Percentiles rank a stretch among this genome's conserved stretches.
Conservation (phyloP, 1,140 invertebrate species). For the Trissolcus basalis region DNA sequence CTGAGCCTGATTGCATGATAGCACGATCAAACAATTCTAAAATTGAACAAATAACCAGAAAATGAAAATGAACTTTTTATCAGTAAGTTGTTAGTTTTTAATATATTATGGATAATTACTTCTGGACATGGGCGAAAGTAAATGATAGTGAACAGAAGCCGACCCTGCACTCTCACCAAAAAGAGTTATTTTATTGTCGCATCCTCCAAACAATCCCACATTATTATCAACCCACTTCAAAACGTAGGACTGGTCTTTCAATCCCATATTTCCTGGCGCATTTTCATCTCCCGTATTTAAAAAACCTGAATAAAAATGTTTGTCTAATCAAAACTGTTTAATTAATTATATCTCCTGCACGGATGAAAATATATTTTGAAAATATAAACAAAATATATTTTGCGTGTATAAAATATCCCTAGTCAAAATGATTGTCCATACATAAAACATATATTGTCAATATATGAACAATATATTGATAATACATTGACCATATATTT, state of each 20-base stretch:
- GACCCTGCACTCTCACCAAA: conserved; percentile 52
- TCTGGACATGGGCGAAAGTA: conserved; percentile 68
- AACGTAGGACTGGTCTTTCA: conserved; percentile 51
- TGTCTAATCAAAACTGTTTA: too few relatives aligned
- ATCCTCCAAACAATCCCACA: conserved; percentile 47
- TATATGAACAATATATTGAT: too few relatives aligned
- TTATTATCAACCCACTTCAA: conserved; percentile 44
- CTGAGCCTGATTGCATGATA: conserved; percentile 86
- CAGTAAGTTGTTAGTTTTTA: too few relatives aligned
- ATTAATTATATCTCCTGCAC: too few relatives aligned
- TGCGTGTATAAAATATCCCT: too few relatives aligned
- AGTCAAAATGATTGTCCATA: too few relatives aligned
- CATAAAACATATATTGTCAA: too few relatives aligned
- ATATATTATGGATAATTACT: conserved; percentile 66
- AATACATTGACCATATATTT: too few relatives aligned
- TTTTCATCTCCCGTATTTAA: conserved; percentile 34
- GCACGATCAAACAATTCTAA: conserved; percentile 80
- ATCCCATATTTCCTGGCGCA: conserved; percentile 28
- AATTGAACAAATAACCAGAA: neutral
- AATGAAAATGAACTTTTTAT: neutral
- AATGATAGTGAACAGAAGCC: conserved; percentile 44
- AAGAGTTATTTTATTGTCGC: conserved; percentile 42
- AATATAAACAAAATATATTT: too few relatives aligned
- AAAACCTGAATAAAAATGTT: conserved; percentile 10
- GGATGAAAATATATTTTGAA: too few relatives aligned